Base-by-base conservation (phyloP, 2,888 invertebrate genomes). In the Drosophila fulvimacula region DNA sequence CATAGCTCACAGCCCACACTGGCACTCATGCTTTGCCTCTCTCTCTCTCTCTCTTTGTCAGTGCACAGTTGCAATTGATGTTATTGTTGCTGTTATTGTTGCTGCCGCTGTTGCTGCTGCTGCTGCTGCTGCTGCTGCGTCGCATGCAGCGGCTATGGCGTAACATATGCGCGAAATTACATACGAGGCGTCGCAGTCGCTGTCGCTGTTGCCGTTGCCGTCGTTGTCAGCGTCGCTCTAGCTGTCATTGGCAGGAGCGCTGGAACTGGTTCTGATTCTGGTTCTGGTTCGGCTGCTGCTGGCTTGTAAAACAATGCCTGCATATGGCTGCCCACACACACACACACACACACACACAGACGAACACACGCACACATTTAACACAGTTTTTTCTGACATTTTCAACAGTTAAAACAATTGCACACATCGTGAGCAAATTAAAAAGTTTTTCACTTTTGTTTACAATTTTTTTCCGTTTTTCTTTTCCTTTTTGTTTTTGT, bases 151-250 rank as follows among this genome's bases (percentile, higher is more conserved):
- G 64, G 42, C 63, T 48, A n/a, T 63, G 53, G 63, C 68, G 88
- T 77, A 90, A 90, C 90, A 86, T 86, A 88, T 86, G 86, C 83
- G 81, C 89, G 81, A 87, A 86, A 86, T 86, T 88, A 86, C 90
- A 82, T 88, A 82, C 90, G 80, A 74, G 64, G 55, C 53, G 41
- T 59, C 60, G 46, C 46, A 21, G 39, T 51, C 36, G 66, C 32
- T 9, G 67, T 32, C 49, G 68, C 39, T 21, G 66, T 38, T 34
- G 66, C n/a, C n/a, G 66, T 44, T 24, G 42, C 15, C 36, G 46
- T 57, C 57, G 66, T 46, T 38, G 65, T 38, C 48, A 34, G 21
- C 63, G 82, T 36, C 49, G 19, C 51, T 24, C 38, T 42, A n/a
- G 24, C 44, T 79, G 82, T 74, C 81, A 74, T 51, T 72, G 68